Evolutionary conservation across 2,888 invertebrate genomes (phyloP).

Genomic region (Tenodera sinensis): DNA sequence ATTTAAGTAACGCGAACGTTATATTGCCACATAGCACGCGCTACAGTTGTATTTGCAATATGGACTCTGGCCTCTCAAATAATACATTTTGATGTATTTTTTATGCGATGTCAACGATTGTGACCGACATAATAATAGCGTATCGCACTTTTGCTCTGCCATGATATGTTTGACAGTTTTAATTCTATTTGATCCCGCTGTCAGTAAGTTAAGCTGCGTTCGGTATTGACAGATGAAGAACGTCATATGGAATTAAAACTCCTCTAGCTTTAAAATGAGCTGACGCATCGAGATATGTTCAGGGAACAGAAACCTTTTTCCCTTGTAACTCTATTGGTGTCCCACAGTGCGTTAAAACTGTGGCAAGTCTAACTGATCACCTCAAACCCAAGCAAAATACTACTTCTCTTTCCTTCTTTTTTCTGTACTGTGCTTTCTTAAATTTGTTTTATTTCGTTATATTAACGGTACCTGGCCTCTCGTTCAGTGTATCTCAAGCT

Average conservation of each 20-base stretch:
- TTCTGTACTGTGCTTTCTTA: too few relatives aligned
- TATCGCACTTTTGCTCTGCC: neutral
- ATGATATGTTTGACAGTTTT: slow-evolving; percentile 22
- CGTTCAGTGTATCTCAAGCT: too few relatives aligned
- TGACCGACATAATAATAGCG: slow-evolving; percentile 1
- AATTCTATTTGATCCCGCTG: slow-evolving; percentile 22
- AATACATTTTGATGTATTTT: slow-evolving; percentile 8
- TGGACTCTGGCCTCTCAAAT: neutral
- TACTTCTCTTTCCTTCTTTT: too few relatives aligned
- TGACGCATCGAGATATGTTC: neutral
- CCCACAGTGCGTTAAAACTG: neutral
- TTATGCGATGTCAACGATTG: slow-evolving; percentile 10
- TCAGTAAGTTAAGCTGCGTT: slow-evolving; percentile 15
- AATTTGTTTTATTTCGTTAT: too few relatives aligned
- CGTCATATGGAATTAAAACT: slow-evolving; percentile 21
- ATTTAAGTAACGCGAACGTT: neutral
- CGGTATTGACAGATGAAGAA: slow-evolving; percentile 21
- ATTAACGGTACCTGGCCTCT: too few relatives aligned
- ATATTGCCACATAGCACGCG: neutral
- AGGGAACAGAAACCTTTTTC: neutral
- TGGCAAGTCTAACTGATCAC: neutral
- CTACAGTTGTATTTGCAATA: neutral
- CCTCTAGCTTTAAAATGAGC: neutral
- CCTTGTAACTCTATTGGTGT: neutral
- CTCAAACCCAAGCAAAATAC: neutral